phyloP scores from a whole-genome alignment of 2,888 invertebrate genomes.

The Dolichomitus sp. region DNA sequence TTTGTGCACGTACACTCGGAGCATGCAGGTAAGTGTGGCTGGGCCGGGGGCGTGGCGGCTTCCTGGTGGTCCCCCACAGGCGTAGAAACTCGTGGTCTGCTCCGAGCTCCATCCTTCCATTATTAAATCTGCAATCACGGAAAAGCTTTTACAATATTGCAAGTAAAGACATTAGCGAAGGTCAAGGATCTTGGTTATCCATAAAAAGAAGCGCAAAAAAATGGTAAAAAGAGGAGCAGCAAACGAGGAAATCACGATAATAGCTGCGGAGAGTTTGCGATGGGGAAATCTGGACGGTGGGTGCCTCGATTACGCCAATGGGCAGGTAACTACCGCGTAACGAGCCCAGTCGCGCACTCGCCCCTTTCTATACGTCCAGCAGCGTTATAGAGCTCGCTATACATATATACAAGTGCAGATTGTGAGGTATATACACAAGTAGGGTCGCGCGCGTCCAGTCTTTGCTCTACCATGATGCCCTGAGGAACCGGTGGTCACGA shows the following conservation, averaged over 20 bases:
- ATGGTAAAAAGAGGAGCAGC: constrained; percentile 7
- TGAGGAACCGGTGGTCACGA: constrained; percentile 76
- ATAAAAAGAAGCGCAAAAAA: not conserved
- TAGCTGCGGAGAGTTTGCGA: not conserved
- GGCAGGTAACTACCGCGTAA: constrained; percentile 79
- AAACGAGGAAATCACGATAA: constrained; percentile 1
- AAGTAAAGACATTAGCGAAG: constrained; percentile 8
- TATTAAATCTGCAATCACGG: constrained; percentile 47
- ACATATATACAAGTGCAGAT: constrained; percentile 6
- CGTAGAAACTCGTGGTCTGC: constrained; percentile 56
- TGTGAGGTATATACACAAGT: constrained; percentile 21
- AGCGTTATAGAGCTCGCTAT: constrained; percentile 43
- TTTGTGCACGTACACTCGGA: constrained; percentile 70
- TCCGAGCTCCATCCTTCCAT: constrained; percentile 19
- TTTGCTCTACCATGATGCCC: constrained; percentile 51
- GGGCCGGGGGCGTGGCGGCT: constrained; percentile 82
- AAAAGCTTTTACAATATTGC: constrained; percentile 7
- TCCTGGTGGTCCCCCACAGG: constrained; percentile 82
- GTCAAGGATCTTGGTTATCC: constrained; percentile 14
- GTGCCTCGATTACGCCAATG: constrained; percentile 76
- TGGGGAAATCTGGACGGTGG: constrained; percentile 2
- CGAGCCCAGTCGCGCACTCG: constrained; percentile 77
- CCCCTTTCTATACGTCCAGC: constrained; percentile 68
- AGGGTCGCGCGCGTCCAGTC: constrained; percentile 63
- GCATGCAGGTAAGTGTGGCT: constrained; percentile 77